Conservation (phyloP, 2,797 vertebrate genomes). For the Microtus californicus region DNA sequence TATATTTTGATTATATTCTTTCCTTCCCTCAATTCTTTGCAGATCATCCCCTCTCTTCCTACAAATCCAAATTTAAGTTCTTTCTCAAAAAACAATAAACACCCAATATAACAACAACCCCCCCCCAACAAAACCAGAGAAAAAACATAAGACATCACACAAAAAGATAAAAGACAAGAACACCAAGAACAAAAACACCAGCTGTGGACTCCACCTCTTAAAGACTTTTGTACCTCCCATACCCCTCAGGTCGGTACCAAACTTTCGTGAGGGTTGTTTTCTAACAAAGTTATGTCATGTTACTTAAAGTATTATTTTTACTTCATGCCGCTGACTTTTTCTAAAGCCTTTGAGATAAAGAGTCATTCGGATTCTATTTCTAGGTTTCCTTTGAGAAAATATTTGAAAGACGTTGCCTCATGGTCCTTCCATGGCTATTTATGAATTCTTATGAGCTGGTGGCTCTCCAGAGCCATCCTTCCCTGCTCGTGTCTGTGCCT, state of each 20-base stretch:
- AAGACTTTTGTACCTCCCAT: too few species aligned
- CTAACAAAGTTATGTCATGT: neutral
- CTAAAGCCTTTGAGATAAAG: neutral
- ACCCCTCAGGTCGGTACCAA: neutral
- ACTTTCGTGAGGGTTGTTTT: neutral
- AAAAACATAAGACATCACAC: neutral
- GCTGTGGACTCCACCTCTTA: neutral
- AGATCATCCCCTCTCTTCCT: neutral
- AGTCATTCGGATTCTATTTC: slow-evolving; percentile 39
- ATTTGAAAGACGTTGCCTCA: neutral
- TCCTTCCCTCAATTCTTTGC: neutral
- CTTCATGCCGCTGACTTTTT: neutral
- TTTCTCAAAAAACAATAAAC: neutral
- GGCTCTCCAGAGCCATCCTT: neutral
- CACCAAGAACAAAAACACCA: neutral
- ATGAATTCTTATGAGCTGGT: neutral
- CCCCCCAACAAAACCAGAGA: neutral
- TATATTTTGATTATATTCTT: neutral
- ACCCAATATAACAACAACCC: neutral
- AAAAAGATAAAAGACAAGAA: too few species aligned
- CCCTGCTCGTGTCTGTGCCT: neutral
- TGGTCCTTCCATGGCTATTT: neutral
- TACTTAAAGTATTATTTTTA: slow-evolving; percentile 40
- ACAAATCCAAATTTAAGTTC: neutral
- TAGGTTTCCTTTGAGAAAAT: neutral